Percentiles rank a stretch among this genome's conserved stretches.
phyloP scores from a whole-genome alignment of 64 coral and sea anemone genomes.

The Montipora sp. region DNA sequence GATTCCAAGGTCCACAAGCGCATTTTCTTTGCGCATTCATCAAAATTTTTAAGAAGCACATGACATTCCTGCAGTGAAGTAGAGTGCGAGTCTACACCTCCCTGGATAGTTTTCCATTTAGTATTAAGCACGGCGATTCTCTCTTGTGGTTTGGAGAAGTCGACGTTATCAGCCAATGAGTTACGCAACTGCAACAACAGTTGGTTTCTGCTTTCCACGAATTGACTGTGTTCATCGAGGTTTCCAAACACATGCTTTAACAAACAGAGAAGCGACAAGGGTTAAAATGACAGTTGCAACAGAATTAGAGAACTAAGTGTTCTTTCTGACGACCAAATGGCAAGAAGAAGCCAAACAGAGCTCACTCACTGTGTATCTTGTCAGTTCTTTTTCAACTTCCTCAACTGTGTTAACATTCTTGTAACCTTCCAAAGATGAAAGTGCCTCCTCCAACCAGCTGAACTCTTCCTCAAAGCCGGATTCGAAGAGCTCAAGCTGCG shows the following conservation, averaged over 20 bases:
- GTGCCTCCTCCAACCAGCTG: slow-evolving; percentile 68
- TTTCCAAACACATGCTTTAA: slow-evolving; percentile 75
- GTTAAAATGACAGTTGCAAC: too few relatives aligned
- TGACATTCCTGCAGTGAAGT: slow-evolving; percentile 67
- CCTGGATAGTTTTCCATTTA: slow-evolving; percentile 75
- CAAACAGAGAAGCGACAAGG: not conserved
- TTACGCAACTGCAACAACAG: slow-evolving; percentile 53
- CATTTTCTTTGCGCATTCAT: slow-evolving; percentile 67
- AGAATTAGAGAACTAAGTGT: not conserved
- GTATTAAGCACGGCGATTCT: slow-evolving; percentile 69
- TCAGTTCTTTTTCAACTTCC: slow-evolving; percentile 77
- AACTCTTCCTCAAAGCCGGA: slow-evolving; percentile 76
- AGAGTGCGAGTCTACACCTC: slow-evolving; percentile 55
- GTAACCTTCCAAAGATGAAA: slow-evolving; percentile 61
- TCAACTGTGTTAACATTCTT: slow-evolving; percentile 67
- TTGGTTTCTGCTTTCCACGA: slow-evolving; percentile 76
- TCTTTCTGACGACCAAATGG: not conserved
- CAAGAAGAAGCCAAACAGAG: not conserved
- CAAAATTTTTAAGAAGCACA: slow-evolving; percentile 64
- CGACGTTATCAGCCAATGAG: slow-evolving; percentile 77
- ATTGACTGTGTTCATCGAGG: slow-evolving; percentile 75
- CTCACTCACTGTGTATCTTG: slow-evolving; percentile 68
- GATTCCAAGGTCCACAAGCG: slow-evolving; percentile 71
- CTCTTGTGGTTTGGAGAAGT: slow-evolving; percentile 74
- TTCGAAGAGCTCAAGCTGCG: slow-evolving; percentile 84